Base-by-base conservation (phyloP, 92 coral and sea anemone species). In the Phenganax marumi region DNA sequence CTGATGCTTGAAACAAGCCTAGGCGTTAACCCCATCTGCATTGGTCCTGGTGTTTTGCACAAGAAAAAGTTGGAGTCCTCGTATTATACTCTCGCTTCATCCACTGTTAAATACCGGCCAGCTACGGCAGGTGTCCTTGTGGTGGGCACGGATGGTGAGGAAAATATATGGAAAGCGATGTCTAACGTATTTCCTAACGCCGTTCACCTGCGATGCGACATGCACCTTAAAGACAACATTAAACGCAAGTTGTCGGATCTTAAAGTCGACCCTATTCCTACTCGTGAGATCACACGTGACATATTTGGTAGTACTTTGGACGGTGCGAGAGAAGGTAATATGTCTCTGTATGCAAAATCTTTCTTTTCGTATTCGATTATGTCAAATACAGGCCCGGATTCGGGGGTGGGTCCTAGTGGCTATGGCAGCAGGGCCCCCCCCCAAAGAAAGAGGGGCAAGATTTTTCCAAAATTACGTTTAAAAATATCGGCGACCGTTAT, bases 111-210 rank as follows among this genome's bases (percentile, higher is more conserved):
- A 56, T 73, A 84, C 73, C 87, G 51, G 8, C 75, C 62, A 12
- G 54, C 21, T 43, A 84, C 76, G 22, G 17, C 43, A 50, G 87
- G 82, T 12, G 82, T 75, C 55, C 75, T 84, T 60, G 82, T 84
- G 16, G 17, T 61, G 26, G 87, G 87, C 25, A 75, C 87, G 8
- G 87, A 84, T 50, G 88, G 91, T 23, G 88, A 89, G 26, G 85
- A 84, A 60, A 84, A 88, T 39, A 21, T 88, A 13, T 55, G 13
- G 10, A 63, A 61, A 17, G 84, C 87, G 3, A 19, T 76, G 48
- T 26, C 73, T 11, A 50, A 76, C 49, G 90, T 76, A 11, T 87
- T 83, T 77, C 63, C 46, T 54, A 66, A 56, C 33, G 90, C 90
- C 43, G 73, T 23, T 64, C 87, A 83, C 50, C 72, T 83, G 23